A percentile compares a stretch with the other conserved stretches of the same genome.
Evolutionary conservation across 2,113 vertebrate genomes (phyloP).

Genomic region (Promerops cafer): DNA sequence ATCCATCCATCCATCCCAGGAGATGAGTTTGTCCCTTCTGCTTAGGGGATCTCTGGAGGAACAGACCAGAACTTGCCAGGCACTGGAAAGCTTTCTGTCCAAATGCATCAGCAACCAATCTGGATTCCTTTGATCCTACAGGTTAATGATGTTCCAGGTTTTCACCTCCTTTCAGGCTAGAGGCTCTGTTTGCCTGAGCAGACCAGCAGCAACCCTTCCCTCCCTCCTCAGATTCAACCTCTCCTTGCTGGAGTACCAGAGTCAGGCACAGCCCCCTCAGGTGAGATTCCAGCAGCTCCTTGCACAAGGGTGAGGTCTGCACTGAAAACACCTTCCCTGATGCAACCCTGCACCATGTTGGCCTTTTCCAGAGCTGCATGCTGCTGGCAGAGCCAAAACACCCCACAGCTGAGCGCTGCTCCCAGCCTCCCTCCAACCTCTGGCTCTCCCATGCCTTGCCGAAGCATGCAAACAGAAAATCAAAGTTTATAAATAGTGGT

Average conservation of each 20-base stretch:
- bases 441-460: accelerated
- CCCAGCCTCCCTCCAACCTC: not conserved
- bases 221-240: not conserved
- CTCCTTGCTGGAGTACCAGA: not conserved
- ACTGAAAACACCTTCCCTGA: not conserved
- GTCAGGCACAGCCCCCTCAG: not conserved
- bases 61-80: not conserved
- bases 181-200: not conserved
- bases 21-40: not conserved
- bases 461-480: not conserved
- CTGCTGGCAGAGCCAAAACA: not conserved
- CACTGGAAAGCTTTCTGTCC: not conserved
- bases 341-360: not conserved
- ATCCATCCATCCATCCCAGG: accelerated
- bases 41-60: not conserved
- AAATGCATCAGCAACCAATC: not conserved
- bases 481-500: not conserved
- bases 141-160: not conserved
- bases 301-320: not conserved
- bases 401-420: not conserved
- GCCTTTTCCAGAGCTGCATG: not conserved
- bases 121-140: not conserved
- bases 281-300: not conserved
- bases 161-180: not conserved
- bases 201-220: not conserved